Conservation (phyloP, 1,140 invertebrate genomes). For the Neodiprion fabricii region DNA sequence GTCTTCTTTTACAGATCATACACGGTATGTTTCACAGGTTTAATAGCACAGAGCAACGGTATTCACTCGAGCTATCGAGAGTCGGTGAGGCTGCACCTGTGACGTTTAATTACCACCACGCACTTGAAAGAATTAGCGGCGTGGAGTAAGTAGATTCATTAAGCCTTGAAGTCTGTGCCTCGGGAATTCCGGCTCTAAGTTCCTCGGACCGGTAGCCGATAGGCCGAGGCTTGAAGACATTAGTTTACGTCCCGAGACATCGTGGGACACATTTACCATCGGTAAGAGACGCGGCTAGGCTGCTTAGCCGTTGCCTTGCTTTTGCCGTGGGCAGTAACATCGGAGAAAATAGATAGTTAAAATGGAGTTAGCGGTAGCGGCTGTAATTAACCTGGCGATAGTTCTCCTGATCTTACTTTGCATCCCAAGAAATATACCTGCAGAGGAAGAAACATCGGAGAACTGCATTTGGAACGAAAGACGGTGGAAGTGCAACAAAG, state of each 20-base stretch:
- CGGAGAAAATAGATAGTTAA: conserved; percentile 5
- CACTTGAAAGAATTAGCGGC: conserved; percentile 14
- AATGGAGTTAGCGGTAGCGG: conserved; percentile 4
- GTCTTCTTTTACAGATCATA: neutral
- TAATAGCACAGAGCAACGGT: neutral
- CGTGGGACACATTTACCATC: conserved; percentile 58
- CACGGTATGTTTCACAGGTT: neutral
- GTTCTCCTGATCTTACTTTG: neutral
- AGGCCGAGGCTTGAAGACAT: conserved; percentile 40
- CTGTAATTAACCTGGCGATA: conserved; percentile 5
- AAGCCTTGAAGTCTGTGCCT: conserved; percentile 37
- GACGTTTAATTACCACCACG: conserved; percentile 56
- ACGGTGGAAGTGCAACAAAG: too few species aligned
- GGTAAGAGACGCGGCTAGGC: conserved; percentile 39
- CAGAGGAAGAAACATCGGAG: neutral
- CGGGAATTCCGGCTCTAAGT: conserved; percentile 45
- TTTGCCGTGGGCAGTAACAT: neutral
- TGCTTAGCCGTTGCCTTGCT: conserved; percentile 38
- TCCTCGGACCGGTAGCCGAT: conserved; percentile 41
- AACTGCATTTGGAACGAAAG: too few species aligned
- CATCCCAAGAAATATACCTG: neutral
- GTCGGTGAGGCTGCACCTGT: conserved; percentile 54
- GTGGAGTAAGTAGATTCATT: conserved; percentile 53
- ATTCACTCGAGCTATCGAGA: conserved; percentile 44
- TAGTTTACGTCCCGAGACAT: conserved; percentile 56